A percentile compares a stretch with the other conserved stretches of the same genome.
Evolutionary conservation across 2,113 vertebrate genomes (phyloP).

Genomic region (Oryzias javanicus): DNA sequence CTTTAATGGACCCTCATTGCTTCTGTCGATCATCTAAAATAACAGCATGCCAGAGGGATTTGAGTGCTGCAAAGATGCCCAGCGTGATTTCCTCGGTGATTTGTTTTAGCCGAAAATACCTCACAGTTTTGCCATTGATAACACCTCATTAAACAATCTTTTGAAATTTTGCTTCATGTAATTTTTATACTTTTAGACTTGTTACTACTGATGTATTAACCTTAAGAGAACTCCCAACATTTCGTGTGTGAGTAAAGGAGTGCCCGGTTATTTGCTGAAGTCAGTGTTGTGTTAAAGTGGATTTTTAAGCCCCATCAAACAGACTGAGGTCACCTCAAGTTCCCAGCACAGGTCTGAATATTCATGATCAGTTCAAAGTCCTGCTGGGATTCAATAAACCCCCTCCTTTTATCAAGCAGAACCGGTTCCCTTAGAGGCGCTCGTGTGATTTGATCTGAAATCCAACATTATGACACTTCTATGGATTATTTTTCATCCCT

Average conservation of each 20-base stretch:
- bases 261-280: slow-evolving; percentile 38
- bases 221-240: slow-evolving; percentile 16
- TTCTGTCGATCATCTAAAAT: slow-evolving; percentile 35
- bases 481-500: slow-evolving; percentile 34
- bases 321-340: slow-evolving; percentile 35
- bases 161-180: too few relatives aligned
- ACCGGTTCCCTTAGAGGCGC: slow-evolving; percentile 16
- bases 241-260: slow-evolving; percentile 16
- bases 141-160: too few relatives aligned
- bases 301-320: slow-evolving; percentile 49
- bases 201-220: slow-evolving; percentile 18
- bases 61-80: slow-evolving; percentile 41
- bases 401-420: neutral
- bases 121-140: slow-evolving; percentile 8
- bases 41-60: slow-evolving; percentile 45
- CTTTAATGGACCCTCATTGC: slow-evolving; percentile 34
- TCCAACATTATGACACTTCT: slow-evolving; percentile 25
- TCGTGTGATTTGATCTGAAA: slow-evolving; percentile 34
- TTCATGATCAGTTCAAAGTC: slow-evolving; percentile 34
- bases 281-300: slow-evolving; percentile 51
- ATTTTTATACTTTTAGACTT: too few relatives aligned
- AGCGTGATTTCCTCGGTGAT: slow-evolving; percentile 47
- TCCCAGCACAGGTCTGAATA: slow-evolving; percentile 38
- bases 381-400: neutral
- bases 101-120: slow-evolving; percentile 46